Conservation (phyloP, 2,113 vertebrate species). For the Octodon degus region DNA sequence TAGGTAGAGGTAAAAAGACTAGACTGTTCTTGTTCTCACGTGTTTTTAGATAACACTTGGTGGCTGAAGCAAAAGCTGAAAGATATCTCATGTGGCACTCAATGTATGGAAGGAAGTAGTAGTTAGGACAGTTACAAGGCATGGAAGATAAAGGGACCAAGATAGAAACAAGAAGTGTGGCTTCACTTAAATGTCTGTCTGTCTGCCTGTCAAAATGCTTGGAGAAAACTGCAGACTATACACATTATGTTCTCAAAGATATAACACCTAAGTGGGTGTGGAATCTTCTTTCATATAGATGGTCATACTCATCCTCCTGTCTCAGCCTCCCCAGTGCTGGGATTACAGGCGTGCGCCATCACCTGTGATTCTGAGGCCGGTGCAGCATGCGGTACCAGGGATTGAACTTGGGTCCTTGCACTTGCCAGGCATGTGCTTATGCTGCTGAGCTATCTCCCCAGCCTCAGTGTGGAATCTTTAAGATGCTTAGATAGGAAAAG, state of each 20-base stretch:
- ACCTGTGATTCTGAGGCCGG: no score
- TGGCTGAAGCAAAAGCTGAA: constrained; percentile 38
- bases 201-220: neutral
- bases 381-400: no score
- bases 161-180: neutral
- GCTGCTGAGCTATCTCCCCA: no score
- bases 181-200: neutral
- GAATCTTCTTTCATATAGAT: neutral
- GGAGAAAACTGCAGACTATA: neutral
- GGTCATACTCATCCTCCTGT: no score
- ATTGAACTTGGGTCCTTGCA: no score
- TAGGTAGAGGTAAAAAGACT: neutral
- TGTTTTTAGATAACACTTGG: constrained; percentile 21
- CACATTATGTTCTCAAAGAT: neutral
- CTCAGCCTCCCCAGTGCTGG: no score
- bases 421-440: no score
- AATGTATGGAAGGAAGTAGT: neutral
- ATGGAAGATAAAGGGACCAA: neutral
- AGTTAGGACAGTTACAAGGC: neutral
- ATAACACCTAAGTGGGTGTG: neutral
- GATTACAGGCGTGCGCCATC: no score
- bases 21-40: neutral
- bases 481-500: neutral
- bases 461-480: neutral
- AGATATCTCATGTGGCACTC: neutral